Percentiles rank a stretch among this genome's conserved stretches.
phyloP scores from a whole-genome alignment of 1,140 invertebrate species.

The Thalassaphorura encarpata region DNA sequence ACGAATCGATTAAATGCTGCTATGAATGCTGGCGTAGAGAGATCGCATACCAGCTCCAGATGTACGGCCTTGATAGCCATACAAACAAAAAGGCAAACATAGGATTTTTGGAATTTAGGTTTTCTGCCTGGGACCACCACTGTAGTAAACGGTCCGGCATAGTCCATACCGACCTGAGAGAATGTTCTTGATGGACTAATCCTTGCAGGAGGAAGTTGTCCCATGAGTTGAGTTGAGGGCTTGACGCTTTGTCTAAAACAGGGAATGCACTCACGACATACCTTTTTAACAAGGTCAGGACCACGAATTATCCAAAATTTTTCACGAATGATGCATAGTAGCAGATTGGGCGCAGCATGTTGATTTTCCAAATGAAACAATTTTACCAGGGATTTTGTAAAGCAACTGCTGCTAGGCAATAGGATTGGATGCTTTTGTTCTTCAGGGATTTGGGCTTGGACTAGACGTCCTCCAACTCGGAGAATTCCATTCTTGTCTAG shows the following conservation, averaged over 20 bases:
- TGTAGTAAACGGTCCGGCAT: constrained; percentile 32
- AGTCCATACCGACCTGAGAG: constrained; percentile 34
- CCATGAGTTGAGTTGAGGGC: constrained; percentile 32
- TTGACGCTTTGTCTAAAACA: constrained; percentile 22
- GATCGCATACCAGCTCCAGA: constrained; percentile 28
- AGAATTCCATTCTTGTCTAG: constrained; percentile 36
- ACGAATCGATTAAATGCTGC: constrained; percentile 32
- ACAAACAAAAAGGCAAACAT: constrained; percentile 33
- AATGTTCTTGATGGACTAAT: constrained; percentile 15
- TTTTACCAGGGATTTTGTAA: constrained; percentile 35
- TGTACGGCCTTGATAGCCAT: constrained; percentile 29
- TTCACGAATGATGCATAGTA: constrained; percentile 31
- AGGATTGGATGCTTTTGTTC: constrained; percentile 39
- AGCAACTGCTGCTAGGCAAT: constrained; percentile 33
- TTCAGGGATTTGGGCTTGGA: constrained; percentile 32
- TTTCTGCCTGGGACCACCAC: background rate
- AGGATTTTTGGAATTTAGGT: constrained; percentile 40
- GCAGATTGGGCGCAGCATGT: constrained; percentile 32
- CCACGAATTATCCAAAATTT: constrained; percentile 35
- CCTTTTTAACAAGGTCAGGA: constrained; percentile 20
- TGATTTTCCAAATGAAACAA: constrained; percentile 29
- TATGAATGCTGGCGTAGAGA: constrained; percentile 30
- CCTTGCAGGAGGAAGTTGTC: constrained; percentile 29
- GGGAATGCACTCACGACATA: constrained; percentile 32
- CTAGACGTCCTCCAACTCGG: constrained; percentile 38